A percentile compares a stretch with the other conserved stretches of the same genome.
phyloP scores from a whole-genome alignment of 2,113 vertebrate genomes.

The Pogona vitticeps region DNA sequence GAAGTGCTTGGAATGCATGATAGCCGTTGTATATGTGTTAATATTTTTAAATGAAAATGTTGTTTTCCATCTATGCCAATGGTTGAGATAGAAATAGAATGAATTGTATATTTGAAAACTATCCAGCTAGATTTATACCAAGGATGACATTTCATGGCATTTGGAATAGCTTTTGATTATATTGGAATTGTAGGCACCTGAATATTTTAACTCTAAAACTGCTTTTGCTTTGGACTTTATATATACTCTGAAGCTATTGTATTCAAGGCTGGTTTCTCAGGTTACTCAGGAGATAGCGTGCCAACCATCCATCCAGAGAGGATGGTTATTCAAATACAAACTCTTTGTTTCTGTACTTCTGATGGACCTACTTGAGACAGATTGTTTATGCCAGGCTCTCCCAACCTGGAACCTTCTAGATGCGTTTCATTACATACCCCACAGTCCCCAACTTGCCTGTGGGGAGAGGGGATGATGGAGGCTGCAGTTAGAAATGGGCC shows the following conservation, averaged over 20 bases:
- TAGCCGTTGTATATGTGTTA: neutral
- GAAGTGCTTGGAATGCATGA: neutral
- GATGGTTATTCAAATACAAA: neutral
- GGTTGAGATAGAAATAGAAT: neutral
- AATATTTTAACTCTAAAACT: neutral
- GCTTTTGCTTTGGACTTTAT: neutral
- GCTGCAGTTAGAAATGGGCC: no score
- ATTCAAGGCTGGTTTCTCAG: neutral
- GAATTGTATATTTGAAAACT: no score
- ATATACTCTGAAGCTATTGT: neutral
- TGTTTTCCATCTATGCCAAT: neutral
- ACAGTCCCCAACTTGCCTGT: no score
- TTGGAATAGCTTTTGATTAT: neutral
- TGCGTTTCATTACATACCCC: no score
- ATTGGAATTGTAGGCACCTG: neutral
- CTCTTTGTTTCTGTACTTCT: neutral
- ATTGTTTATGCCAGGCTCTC: no score
- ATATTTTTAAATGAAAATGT: neutral
- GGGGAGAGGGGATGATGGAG: no score
- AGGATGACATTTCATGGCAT: neutral
- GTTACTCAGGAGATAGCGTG: neutral
- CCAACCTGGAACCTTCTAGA: no score
- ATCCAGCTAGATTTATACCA: neutral
- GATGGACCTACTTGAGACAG: neutral
- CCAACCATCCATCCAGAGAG: neutral